Conservation (phyloP, 2,888 invertebrate genomes). For the Harpalus rufipes region DNA sequence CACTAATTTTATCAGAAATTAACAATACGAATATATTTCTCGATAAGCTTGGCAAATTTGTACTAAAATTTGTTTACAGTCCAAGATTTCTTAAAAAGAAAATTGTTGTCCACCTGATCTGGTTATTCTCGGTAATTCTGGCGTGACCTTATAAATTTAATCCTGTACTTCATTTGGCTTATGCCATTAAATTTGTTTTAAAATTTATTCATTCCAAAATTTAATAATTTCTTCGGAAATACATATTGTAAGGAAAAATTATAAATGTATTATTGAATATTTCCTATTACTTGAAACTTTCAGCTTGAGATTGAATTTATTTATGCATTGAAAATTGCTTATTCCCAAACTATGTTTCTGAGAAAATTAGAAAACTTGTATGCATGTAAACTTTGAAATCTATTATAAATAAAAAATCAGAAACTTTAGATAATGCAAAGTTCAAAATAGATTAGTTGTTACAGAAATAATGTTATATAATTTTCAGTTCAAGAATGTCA, state of each 20-base stretch:
- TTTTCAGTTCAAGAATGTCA: background rate
- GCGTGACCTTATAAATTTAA: too few relatives aligned
- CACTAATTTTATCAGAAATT: background rate
- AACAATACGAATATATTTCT: too few relatives aligned
- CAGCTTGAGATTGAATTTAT: background rate
- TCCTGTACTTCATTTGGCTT: too few relatives aligned
- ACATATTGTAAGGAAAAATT: background rate
- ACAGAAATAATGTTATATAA: background rate
- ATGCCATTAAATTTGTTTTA: too few relatives aligned
- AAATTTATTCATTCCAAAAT: too few relatives aligned
- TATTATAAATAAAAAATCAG: background rate
- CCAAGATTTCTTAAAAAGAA: too few relatives aligned
- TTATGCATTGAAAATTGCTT: slow-evolving; percentile 32
- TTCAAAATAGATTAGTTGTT: background rate
- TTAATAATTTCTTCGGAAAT: background rate
- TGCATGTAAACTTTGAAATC: slow-evolving; percentile 28
- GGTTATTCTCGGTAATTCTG: too few relatives aligned
- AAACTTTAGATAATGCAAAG: slow-evolving; percentile 25
- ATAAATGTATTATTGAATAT: background rate
- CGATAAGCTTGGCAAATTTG: too few relatives aligned
- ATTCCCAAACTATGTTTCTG: slow-evolving; percentile 5
- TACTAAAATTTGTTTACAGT: too few relatives aligned
- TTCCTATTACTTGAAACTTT: background rate
- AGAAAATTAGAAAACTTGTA: slow-evolving; percentile 48
- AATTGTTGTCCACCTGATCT: too few relatives aligned